A percentile compares a stretch with the other conserved stretches of the same genome.
Conservation (phyloP, 2,888 invertebrate species). For the Psococerastis gibbosa region DNA sequence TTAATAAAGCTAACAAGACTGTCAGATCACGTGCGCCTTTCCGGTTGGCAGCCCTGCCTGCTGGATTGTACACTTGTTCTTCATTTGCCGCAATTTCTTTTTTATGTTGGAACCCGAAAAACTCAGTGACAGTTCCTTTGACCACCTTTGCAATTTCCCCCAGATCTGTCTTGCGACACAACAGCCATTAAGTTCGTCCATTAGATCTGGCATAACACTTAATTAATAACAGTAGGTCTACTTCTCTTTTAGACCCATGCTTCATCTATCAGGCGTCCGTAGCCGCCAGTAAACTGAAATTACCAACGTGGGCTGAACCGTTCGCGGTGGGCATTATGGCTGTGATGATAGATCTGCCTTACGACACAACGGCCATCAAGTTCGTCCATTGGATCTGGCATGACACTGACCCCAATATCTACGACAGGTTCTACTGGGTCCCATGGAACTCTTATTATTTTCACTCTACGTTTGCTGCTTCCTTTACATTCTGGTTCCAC, state of each 20-base stretch:
- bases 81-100: too few species aligned
- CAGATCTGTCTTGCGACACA: conserved; percentile 66
- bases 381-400: conserved; percentile 76
- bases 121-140: too few species aligned
- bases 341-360: conserved; percentile 57
- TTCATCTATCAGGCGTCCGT: conserved; percentile 40
- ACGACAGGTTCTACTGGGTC: conserved; percentile 60
- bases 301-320: conserved; percentile 38
- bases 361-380: conserved; percentile 59
- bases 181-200: conserved; percentile 57
- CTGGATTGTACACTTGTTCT: too few species aligned
- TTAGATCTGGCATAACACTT: conserved; percentile 70
- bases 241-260: conserved; percentile 32
- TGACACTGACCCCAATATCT: conserved; percentile 48
- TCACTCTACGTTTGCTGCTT: conserved; percentile 53
- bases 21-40: too few species aligned
- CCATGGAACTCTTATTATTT: conserved; percentile 74
- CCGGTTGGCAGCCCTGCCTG: too few species aligned
- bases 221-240: too few species aligned
- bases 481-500: conserved; percentile 49
- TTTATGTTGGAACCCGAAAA: too few species aligned
- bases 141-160: too few species aligned
- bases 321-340: conserved; percentile 48
- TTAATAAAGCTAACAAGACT: too few species aligned
- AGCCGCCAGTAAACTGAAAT: conserved; percentile 33